Percentiles rank a stretch among this genome's conserved stretches.
Evolutionary conservation across 2,113 vertebrate genomes (phyloP).

Genomic region (Butorides virescens): DNA sequence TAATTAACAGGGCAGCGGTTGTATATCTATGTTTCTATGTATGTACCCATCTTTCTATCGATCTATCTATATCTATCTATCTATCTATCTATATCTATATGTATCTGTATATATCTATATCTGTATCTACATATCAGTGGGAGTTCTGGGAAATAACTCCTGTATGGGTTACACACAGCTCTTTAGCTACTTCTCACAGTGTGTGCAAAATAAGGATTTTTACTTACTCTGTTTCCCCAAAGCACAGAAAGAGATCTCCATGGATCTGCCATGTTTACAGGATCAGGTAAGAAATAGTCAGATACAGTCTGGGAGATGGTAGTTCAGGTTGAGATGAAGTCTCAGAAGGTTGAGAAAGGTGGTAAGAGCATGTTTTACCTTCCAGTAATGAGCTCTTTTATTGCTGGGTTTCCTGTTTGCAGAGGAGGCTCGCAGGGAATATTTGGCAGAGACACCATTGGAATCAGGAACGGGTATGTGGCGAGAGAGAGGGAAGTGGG

Average conservation of each 20-base stretch:
- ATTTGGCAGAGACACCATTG: background rate
- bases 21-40: background rate
- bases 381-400: slow-evolving; percentile 21
- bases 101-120: background rate
- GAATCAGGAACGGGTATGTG: background rate
- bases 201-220: background rate
- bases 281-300: background rate
- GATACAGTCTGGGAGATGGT: background rate
- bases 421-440: background rate
- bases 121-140: background rate
- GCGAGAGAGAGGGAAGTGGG: background rate
- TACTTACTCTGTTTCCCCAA: background rate
- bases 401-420: slow-evolving; percentile 18
- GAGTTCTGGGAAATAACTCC: background rate
- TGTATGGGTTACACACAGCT: background rate
- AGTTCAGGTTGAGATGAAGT: background rate
- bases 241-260: background rate
- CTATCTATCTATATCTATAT: background rate
- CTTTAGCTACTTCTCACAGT: background rate
- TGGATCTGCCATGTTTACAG: background rate
- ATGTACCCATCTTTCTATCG: background rate
- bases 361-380: background rate
- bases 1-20: background rate
- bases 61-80: too few relatives aligned
- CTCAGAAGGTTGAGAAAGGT: slow-evolving; percentile 1